These are phyloP conservation scores for Scopus umbretta DNA, from an alignment of 2,113 vertebrate genomes.

Conservation along the genomic window DNA sequence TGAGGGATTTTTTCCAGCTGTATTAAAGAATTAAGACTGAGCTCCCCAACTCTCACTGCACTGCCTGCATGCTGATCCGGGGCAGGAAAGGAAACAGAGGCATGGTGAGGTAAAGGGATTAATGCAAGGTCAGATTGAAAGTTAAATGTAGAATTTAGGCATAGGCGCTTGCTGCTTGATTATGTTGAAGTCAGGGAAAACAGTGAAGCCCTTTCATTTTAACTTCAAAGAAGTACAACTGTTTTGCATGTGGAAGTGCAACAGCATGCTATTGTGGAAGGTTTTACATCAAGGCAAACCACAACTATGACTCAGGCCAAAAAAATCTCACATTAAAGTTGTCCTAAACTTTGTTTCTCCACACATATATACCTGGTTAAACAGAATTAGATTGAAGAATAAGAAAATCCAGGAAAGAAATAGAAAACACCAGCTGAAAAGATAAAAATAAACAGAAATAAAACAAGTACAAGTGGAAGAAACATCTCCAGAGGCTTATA, in stretches of 20 bases:
- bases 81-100: constrained; percentile 50
- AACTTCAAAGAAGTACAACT: constrained; percentile 44
- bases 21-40: constrained; percentile 55
- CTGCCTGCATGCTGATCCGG: constrained; percentile 31
- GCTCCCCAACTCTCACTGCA: background rate
- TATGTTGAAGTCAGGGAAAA: constrained; percentile 40
- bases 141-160: constrained; percentile 21
- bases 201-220: constrained; percentile 31
- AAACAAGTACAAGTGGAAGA: background rate
- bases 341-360: background rate
- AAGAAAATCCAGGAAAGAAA: background rate
- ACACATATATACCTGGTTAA: background rate
- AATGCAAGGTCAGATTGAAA: constrained; percentile 44
- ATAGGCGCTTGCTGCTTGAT: background rate
- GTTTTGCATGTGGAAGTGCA: constrained; percentile 27
- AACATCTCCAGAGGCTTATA: background rate
- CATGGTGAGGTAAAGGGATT: constrained; percentile 50
- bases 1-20: constrained; percentile 57
- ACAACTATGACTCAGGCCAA: background rate
- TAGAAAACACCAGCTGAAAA: background rate
- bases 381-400: background rate
- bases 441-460: background rate
- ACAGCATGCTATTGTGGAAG: background rate
- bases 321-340: background rate
- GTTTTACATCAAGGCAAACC: constrained; percentile 38